Conservation (phyloP, 2,797 vertebrate genomes). For the Enteromius radiatus region DNA sequence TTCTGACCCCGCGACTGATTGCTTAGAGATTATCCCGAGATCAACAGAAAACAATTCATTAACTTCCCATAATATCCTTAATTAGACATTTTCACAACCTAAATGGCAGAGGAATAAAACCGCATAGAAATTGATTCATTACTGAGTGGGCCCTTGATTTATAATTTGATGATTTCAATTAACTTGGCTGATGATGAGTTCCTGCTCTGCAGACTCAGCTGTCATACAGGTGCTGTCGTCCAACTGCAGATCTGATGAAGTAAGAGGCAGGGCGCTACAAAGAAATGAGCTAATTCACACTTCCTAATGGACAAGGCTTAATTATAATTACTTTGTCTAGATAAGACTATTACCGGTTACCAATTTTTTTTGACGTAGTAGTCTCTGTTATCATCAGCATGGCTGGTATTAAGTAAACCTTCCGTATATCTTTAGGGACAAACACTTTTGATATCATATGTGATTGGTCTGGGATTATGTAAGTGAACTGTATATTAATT, state of each 20-base stretch:
- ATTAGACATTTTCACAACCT: constrained; percentile 52
- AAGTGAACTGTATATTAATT: constrained; percentile 47
- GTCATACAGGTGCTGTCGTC: constrained; percentile 25
- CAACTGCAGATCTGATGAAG: constrained; percentile 5
- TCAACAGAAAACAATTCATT: constrained; percentile 51
- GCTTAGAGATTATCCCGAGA: constrained; percentile 40
- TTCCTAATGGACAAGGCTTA: constrained; percentile 17
- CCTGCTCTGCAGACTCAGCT: constrained; percentile 31
- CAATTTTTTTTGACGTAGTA: not conserved
- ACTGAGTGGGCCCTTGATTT: constrained; percentile 72
- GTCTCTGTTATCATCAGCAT: not conserved
- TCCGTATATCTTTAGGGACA: not conserved
- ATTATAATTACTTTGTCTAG: constrained; percentile 27
- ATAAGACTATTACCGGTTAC: constrained; percentile 8
- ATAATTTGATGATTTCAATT: constrained; percentile 65
- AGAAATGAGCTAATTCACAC: constrained; percentile 1
- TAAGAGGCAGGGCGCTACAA: not conserved
- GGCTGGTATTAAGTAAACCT: not conserved
- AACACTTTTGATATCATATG: not conserved
- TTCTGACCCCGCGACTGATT: constrained; percentile 39
- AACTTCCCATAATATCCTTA: constrained; percentile 46
- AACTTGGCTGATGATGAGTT: constrained; percentile 38
- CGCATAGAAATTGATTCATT: constrained; percentile 76
- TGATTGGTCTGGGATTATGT: constrained; percentile 19
- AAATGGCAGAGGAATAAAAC: constrained; percentile 42